A percentile compares a stretch with the other conserved stretches of the same genome.
Evolutionary conservation across 2,113 vertebrate species (phyloP).

Genomic region (Amia ocellicauda): DNA sequence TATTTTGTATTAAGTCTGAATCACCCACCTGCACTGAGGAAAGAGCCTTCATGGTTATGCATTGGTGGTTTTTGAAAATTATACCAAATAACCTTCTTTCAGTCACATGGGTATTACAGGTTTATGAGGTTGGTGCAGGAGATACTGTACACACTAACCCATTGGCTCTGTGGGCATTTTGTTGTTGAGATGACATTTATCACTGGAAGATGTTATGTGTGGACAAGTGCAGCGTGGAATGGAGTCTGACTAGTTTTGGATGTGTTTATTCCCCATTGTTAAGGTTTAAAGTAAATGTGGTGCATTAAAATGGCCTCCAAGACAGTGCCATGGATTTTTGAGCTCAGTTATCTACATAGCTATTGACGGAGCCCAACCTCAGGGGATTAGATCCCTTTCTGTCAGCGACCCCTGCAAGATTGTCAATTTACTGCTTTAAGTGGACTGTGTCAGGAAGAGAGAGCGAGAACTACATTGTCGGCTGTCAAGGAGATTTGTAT

Average conservation of each 20-base stretch:
- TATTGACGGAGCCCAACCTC: not conserved
- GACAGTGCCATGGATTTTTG: slow-evolving; percentile 19
- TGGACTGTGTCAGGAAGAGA: not conserved
- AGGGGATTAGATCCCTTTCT: not conserved
- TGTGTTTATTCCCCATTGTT: slow-evolving; percentile 39
- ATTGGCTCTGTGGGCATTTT: slow-evolving; percentile 47
- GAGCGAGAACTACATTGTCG: not conserved
- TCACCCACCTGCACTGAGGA: no score
- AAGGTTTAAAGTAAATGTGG: not conserved
- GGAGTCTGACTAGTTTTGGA: slow-evolving; percentile 28
- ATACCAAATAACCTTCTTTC: no score
- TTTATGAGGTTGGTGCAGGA: not conserved
- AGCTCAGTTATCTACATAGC: slow-evolving; percentile 3
- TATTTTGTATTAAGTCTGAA: no score
- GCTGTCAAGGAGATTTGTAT: slow-evolving; percentile 11
- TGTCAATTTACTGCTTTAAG: slow-evolving; percentile 22
- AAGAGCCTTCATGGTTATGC: no score
- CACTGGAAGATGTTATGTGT: slow-evolving; percentile 36
- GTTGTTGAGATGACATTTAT: slow-evolving; percentile 53
- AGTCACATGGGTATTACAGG: no score
- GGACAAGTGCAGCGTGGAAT: slow-evolving; percentile 34
- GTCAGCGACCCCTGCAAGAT: slow-evolving; percentile 3
- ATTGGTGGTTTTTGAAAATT: no score
- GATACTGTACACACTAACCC: slow-evolving; percentile 26
- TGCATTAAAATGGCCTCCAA: not conserved